Evolutionary conservation across 2,113 vertebrate species (phyloP), one percentile per base, ranked within the genome.

Genomic region (Zosterops borbonicus): DNA sequence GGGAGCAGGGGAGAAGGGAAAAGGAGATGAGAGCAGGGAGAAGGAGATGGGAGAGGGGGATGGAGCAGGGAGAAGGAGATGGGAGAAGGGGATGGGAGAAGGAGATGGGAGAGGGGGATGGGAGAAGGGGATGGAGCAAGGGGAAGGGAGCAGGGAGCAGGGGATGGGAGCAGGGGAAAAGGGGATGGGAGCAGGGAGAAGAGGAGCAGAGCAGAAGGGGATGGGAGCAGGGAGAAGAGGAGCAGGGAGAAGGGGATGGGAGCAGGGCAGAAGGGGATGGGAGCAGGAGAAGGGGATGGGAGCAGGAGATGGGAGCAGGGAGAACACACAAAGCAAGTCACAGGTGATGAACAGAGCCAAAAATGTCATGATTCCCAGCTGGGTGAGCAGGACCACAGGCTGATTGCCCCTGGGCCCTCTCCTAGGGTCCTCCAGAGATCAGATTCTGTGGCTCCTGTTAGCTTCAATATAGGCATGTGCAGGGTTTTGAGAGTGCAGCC

Each of bases 341-440:
- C 5, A 14, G 28, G 12, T 0, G 0, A 25, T 12, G 37, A 42
- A 15, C 2, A 2, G 35, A 59, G 56, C 16, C 33, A 52, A 47
- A 37, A 50, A 1, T 19, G 20, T 6, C 9, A 4, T 0, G 0
- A 14, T 35, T 74, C 25, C 55, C 55, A 28, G 3, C 23, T 70
- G 15, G 12, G 22, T 4, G 9, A 70, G 15, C 4, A 33, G 50
- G 15, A 46, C 3, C 53, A 58, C 1, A 1, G 25, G 14, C 21
- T 42, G 37, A 16, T 8, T 27, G 27, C 12, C 58, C 20, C 14
- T 1, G 0, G 5, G 11, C 8, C 27, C 39, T 52, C 71, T 37
- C 41, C 27, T 21, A 27, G 16, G 5, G 44, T 63, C 9, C 50
- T 25, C 10, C 25, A 46, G 46, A 56, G 33, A 8, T 24, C 31